These are phyloP conservation scores for Clivina fossor DNA, from an alignment of 2,888 invertebrate species.

Conservation along the genomic window DNA sequence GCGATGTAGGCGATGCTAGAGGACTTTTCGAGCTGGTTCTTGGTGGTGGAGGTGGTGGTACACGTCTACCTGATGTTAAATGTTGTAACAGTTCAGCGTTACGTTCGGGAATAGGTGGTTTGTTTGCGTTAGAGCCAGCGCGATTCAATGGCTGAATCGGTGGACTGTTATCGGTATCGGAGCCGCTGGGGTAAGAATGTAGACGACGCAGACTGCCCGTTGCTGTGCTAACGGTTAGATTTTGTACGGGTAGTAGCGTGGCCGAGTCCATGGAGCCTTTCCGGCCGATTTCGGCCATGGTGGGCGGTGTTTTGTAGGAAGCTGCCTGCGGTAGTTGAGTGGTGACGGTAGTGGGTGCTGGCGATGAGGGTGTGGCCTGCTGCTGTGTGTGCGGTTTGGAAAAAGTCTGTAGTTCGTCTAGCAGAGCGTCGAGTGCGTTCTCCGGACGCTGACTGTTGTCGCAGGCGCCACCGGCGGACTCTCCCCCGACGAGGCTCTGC, in stretches of 20 bases:
- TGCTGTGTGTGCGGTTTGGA: conserved; percentile 65
- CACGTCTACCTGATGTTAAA: conserved; percentile 66
- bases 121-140: conserved; percentile 57
- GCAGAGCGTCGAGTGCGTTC: conserved; percentile 96
- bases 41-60: conserved; percentile 92
- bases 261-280: conserved; percentile 60
- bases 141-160: conserved; percentile 65
- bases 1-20: conserved; percentile 79
- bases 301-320: conserved; percentile 51
- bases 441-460: conserved; percentile 72
- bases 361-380: conserved; percentile 10
- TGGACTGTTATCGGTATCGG: conserved; percentile 77
- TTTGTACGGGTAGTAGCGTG: conserved; percentile 50
- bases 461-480: conserved; percentile 58
- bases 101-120: conserved; percentile 82
- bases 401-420: conserved; percentile 91
- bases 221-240: conserved; percentile 51
- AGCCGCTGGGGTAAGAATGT: conserved; percentile 84
- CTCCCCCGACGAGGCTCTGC: conserved; percentile 62
- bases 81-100: conserved; percentile 76
- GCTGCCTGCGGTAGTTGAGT: conserved; percentile 47
- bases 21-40: conserved; percentile 87
- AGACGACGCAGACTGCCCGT: conserved; percentile 69
- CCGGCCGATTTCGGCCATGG: conserved; percentile 58
- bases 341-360: conserved; percentile 40